phyloP scores from a whole-genome alignment of 1,140 invertebrate species.

The Zaprionus camerounensis region DNA sequence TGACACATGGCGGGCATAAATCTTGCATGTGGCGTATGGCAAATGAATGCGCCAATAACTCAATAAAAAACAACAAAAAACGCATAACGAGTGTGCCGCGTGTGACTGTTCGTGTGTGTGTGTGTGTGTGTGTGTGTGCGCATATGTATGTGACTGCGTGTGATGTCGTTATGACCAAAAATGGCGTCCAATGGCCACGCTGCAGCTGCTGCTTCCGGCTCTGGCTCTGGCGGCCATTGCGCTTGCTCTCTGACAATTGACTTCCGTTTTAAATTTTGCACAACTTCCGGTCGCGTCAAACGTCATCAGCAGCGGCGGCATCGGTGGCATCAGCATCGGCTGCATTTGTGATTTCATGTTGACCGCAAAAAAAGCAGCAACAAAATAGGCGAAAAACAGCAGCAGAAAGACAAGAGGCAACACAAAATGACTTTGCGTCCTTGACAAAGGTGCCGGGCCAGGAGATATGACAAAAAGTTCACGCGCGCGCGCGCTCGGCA shows the following conservation, averaged over 20 bases:
- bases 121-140: background rate
- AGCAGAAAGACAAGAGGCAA: conserved; percentile 5
- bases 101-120: background rate
- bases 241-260: conserved; percentile 78
- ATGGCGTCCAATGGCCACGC: conserved; percentile 55
- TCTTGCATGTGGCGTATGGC: conserved; percentile 78
- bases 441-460: conserved; percentile 68
- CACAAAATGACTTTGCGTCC: conserved; percentile 47
- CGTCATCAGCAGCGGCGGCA: conserved; percentile 22
- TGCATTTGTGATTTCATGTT: conserved; percentile 33
- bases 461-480: conserved; percentile 58
- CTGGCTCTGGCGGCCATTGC: conserved; percentile 47
- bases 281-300: conserved; percentile 64
- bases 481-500: conserved; percentile 31
- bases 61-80: conserved; percentile 61
- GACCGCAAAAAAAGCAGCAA: conserved; percentile 22
- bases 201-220: conserved; percentile 74
- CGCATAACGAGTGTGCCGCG: conserved; percentile 22
- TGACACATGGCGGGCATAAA: conserved; percentile 80
- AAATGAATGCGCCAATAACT: conserved; percentile 82
- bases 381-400: conserved; percentile 16
- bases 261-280: conserved; percentile 83
- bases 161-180: conserved; percentile 57
- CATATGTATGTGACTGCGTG: conserved; percentile 10
- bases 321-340: background rate